Evolutionary conservation across 2,113 vertebrate genomes (phyloP).

Genomic region (Suricata suricatta): DNA sequence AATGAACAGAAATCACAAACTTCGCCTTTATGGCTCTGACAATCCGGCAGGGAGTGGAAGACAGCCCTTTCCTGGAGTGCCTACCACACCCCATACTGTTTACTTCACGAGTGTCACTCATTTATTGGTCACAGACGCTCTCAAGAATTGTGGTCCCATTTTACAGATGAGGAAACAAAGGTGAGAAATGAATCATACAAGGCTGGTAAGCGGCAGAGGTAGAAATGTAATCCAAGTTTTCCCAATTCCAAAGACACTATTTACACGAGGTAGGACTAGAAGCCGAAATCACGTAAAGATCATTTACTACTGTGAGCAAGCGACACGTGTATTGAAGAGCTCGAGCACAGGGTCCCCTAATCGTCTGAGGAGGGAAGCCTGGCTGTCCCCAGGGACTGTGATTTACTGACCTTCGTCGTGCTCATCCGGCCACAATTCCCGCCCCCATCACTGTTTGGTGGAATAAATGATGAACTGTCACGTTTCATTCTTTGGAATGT

Average conservation of each 20-base stretch:
- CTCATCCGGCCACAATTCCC: neutral
- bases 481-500: neutral
- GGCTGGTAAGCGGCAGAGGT: neutral
- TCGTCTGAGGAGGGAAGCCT: neutral
- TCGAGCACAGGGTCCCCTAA: too few species aligned
- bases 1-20: neutral
- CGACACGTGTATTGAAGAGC: neutral
- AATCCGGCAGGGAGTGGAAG: neutral
- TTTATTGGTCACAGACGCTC: neutral
- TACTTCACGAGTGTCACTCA: neutral
- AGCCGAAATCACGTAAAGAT: neutral
- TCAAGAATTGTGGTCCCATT: neutral
- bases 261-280: neutral
- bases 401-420: neutral
- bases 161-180: neutral
- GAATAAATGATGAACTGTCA: neutral
- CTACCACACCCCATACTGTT: neutral
- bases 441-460: neutral
- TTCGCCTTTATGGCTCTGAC: neutral
- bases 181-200: neutral
- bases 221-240: neutral
- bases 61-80: neutral
- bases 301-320: neutral
- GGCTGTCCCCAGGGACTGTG: accelerated
- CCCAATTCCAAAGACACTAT: neutral